Base-by-base conservation (phyloP, 1,140 invertebrate species). In the Diorhabda sublineata region DNA sequence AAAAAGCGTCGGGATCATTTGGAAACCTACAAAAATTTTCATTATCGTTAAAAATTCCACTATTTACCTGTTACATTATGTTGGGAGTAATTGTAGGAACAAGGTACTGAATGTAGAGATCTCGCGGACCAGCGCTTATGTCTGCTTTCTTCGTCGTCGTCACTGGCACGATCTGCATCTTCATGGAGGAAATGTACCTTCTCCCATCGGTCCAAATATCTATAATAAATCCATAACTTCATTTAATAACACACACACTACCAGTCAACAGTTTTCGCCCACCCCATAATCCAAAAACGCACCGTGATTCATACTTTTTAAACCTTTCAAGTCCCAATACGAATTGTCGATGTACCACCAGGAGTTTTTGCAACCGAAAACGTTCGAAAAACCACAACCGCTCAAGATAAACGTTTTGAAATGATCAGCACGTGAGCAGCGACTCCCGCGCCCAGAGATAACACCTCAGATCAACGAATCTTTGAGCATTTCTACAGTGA, bases 151-250 rank as follows among this genome's bases (percentile, higher is more conserved):
- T 93, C 91, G 74, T 92, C 90, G 61, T 91, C 88, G 71, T 93
- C 87, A 73, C 87, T 87, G 60, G 87, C 88, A 66, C 88, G 84
- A 75, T 95, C 93, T 1, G 87, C 88, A 78, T 91, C 90, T 79
- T 94, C 92, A 3, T 92, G 93, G 61, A 93, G 84, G 76, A 90
- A 93, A 73, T 95, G 89, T 9, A 94, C 87, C 79, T 94, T 93
- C 78, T 95, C 94, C 81, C 94, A 96, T 74, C 88, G 84, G 76
- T 93, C 90, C 75, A 94, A 82, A 81, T 90, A 92, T 82, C 93
- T 95, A 81, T 52, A 85, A 83, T 58, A 8, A 61, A 59, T 43
- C 5, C 5, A 62, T 26, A 26, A 26, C 26, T 26, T 26, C 26
- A 26, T 26, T 26, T 26, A 26, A 26, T 26, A 26, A 26, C 26